Evolutionary conservation across 2,113 vertebrate genomes (phyloP), one percentile per base, ranked within the genome.

Genomic region (Thinocorus orbignyianus): DNA sequence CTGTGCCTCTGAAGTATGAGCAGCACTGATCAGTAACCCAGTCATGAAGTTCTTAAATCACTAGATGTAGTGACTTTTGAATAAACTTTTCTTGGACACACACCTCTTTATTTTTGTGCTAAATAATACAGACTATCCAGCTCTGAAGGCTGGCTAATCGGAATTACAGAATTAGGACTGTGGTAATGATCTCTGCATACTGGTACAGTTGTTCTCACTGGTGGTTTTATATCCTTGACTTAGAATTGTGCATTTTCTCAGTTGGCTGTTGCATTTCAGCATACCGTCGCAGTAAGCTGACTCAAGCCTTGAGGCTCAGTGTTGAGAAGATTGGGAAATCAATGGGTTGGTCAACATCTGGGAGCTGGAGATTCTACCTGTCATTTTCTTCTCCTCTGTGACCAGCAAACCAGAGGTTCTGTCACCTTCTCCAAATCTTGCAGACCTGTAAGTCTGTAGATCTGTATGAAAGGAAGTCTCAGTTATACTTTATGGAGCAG

Each of bases 71-170:
- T 78, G 73, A 62, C 41, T 90, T 94, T 42, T 72, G 81, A 93
- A 76, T 96, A 68, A 42, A 54, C 76, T 73, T 41, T 83, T 49
- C n/a, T 44, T 87, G 49, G 41, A 64, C 10, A 44, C 30, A 64
- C 10, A 44, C 30, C 33, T 91, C 60, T 95, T 86, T 91, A 46
- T 88, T 96, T 94, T 78, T 95, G 60, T 86, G 37, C 30, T 85
- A 92, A 87, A 57, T 55, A 62, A 58, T 93, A 48, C 15, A 58
- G 46, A 84, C 85, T 86, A 16, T 51, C 25, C 31, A n/a, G 17
- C 23, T 88, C 9, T 44, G 31, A 85, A 54, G 39, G 28, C 6
- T 71, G 37, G 3, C 33, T 58, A 46, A 7, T 55, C 42, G 78
- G 57, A 86, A 33, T 77, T 62, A 55, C 16, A 77, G 23, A 91